Evolutionary conservation across 2,113 vertebrate genomes (phyloP).

Genomic region (Phrynosoma blainvillii): DNA sequence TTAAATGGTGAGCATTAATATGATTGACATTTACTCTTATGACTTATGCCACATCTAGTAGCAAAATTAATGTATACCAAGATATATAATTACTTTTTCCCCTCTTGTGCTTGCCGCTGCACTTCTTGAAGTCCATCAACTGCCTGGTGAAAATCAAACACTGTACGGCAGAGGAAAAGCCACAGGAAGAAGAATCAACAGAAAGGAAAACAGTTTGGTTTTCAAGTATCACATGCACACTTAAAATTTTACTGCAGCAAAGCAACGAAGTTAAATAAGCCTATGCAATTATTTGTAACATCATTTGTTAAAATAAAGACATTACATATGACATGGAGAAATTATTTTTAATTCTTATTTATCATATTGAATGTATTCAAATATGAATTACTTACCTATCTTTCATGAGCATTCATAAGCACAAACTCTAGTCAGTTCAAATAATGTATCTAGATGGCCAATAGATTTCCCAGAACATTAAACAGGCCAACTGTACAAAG

Average conservation of each 20-base stretch:
- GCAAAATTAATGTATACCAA: slow-evolving; percentile 29
- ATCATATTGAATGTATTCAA: neutral
- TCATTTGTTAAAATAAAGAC: neutral
- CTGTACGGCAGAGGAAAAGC: slow-evolving; percentile 73
- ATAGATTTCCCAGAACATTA: neutral
- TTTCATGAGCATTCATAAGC: neutral
- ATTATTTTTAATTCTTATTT: neutral
- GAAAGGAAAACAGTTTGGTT: slow-evolving; percentile 18
- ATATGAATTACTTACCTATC: neutral
- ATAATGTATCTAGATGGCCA: neutral
- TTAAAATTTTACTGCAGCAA: neutral
- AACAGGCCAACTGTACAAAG: neutral
- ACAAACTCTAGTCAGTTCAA: neutral
- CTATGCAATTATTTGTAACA: neutral
- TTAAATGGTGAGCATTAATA: neutral
- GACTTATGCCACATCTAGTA: slow-evolving; percentile 28
- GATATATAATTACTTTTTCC: slow-evolving; percentile 88
- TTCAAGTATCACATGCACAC: neutral
- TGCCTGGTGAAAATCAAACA: slow-evolving; percentile 98
- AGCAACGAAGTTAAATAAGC: neutral
- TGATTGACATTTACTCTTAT: neutral
- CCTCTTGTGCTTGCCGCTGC: slow-evolving; percentile 94
- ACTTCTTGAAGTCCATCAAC: slow-evolving; percentile 96
- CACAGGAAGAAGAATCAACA: slow-evolving; percentile 8
- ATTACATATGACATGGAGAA: neutral